Percentiles rank a stretch among this genome's conserved stretches.
These are phyloP conservation scores for Drosophila cracens DNA, from an alignment of 2,888 invertebrate genomes.

Conservation along the genomic window DNA sequence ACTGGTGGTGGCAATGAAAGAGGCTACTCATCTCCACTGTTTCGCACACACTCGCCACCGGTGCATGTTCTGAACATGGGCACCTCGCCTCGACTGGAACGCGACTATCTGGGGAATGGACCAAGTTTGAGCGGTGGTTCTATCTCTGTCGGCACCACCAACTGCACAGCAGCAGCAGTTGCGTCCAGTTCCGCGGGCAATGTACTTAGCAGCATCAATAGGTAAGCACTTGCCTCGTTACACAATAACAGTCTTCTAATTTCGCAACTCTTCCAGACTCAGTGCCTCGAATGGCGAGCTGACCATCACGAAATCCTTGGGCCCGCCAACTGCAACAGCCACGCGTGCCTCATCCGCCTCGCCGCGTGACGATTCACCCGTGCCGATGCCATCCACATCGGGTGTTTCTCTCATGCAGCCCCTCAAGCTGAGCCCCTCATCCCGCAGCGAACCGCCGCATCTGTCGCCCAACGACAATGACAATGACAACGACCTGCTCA, in stretches of 20 bases:
- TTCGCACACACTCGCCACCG: constrained; percentile 69
- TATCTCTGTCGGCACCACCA: constrained; percentile 44
- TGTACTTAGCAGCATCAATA: constrained; percentile 89
- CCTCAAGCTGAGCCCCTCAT: constrained; percentile 88
- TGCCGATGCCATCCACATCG: constrained; percentile 73
- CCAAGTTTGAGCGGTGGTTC: constrained; percentile 52
- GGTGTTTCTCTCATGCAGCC: constrained; percentile 79
- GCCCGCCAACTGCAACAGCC: constrained; percentile 84
- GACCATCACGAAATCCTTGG: constrained; percentile 92
- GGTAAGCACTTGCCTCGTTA: constrained; percentile 83
- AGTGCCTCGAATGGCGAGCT: constrained; percentile 92
- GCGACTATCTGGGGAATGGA: constrained; percentile 82
- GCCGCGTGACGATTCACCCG: constrained; percentile 73
- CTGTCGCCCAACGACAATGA: constrained; percentile 88
- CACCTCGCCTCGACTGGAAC: constrained; percentile 75
- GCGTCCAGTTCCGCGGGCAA: constrained; percentile 70
- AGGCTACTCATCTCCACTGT: constrained; percentile 81
- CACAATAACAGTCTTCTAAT: not conserved
- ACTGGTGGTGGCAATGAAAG: constrained; percentile 68
- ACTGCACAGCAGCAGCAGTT: constrained; percentile 57
- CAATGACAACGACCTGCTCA: constrained; percentile 88
- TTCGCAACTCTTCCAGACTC: constrained; percentile 85
- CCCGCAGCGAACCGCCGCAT: constrained; percentile 84
- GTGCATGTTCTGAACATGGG: constrained; percentile 70
- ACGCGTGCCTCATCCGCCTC: constrained; percentile 77